A percentile compares a stretch with the other conserved stretches of the same genome.
phyloP scores from a whole-genome alignment of 2,888 invertebrate species.

The Drosophila percnosoma region DNA sequence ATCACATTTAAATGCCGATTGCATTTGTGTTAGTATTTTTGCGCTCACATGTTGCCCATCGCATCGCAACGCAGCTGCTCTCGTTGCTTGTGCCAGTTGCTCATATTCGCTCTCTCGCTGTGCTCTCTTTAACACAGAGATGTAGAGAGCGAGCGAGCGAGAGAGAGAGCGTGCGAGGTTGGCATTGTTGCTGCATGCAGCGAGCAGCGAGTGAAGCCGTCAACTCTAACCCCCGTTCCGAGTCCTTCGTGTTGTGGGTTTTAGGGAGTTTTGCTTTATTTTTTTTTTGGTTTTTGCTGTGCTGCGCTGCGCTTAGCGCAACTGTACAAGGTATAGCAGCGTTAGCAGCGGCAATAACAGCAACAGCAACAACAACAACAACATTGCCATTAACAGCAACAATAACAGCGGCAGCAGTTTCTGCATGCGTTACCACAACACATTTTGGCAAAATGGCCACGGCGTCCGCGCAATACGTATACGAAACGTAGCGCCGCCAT shows the following conservation, averaged over 20 bases:
- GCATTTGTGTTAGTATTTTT: constrained; percentile 50
- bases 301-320: constrained; percentile 72
- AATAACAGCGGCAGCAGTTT: constrained; percentile 34
- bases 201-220: constrained; percentile 28
- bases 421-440: constrained; percentile 70
- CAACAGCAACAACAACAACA: constrained; percentile 13
- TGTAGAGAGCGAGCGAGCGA: constrained; percentile 17
- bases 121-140: constrained; percentile 6
- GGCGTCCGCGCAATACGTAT: constrained; percentile 77
- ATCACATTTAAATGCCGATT: constrained; percentile 50
- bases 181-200: constrained; percentile 52
- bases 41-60: constrained; percentile 61
- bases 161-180: constrained; percentile 23
- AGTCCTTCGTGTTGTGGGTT: constrained; percentile 32
- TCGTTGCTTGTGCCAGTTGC: constrained; percentile 14
- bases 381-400: constrained; percentile 27
- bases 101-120: constrained; percentile 7
- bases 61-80: constrained; percentile 43
- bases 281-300: constrained; percentile 35
- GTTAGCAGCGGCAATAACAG: constrained; percentile 27
- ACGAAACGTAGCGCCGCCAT: constrained; percentile 66
- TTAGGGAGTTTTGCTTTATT: constrained; percentile 43
- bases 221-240: constrained; percentile 52
- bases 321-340: constrained; percentile 61
- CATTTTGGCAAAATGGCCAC: constrained; percentile 69